A percentile compares a stretch with the other conserved stretches of the same genome.
Evolutionary conservation across 2,797 vertebrate species (phyloP).

Genomic region (Oreochromis grahami): DNA sequence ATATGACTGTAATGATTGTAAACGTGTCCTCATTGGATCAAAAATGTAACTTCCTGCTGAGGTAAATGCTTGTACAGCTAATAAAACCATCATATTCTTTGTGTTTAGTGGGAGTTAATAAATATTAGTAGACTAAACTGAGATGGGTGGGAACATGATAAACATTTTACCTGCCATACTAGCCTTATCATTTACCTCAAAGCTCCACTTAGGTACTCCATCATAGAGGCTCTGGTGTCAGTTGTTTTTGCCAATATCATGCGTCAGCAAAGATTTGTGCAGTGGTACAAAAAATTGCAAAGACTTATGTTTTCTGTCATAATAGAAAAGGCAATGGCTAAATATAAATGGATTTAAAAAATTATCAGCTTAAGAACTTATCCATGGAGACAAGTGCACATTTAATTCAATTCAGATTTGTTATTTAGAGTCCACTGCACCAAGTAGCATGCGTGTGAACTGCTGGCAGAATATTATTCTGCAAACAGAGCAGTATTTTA

Average conservation of each 20-base stretch:
- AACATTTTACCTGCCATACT: background rate
- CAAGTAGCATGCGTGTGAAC: background rate
- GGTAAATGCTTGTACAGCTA: background rate
- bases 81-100: background rate
- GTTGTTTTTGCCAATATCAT: background rate
- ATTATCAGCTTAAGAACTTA: background rate
- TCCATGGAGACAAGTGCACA: background rate
- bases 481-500: background rate
- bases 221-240: background rate
- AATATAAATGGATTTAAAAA: background rate
- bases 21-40: background rate
- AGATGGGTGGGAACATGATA: background rate
- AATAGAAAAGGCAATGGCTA: background rate
- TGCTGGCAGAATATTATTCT: background rate
- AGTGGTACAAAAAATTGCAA: background rate
- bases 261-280: background rate
- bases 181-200: background rate
- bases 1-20: background rate
- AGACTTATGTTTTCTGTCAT: background rate
- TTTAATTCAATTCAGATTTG: background rate
- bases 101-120: background rate
- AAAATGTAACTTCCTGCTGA: background rate
- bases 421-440: background rate
- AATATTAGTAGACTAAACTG: background rate
- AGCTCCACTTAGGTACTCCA: background rate